Conservation (phyloP, 2,113 vertebrate genomes). For the Neotoma lepida region DNA sequence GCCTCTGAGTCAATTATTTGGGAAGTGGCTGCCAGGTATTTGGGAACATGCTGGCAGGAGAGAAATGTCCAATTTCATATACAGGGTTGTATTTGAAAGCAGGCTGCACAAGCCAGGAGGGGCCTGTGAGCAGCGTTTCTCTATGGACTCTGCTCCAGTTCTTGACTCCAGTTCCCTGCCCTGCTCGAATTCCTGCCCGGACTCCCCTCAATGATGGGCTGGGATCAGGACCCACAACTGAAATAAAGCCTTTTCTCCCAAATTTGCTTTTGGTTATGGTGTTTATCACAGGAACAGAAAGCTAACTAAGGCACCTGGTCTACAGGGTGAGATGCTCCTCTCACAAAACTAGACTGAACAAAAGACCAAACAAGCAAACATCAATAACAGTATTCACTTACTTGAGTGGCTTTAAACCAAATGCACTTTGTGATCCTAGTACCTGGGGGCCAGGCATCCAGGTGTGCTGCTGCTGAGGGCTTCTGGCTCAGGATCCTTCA, state of each 20-base stretch:
- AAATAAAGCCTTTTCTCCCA: not conserved
- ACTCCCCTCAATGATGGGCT: not conserved
- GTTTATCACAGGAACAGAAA: not conserved
- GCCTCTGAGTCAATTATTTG: too few relatives aligned
- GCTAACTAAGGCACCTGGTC: not conserved
- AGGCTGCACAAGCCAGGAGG: not conserved
- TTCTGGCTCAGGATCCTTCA: not conserved
- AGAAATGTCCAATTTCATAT: too few relatives aligned
- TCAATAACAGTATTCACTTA: not conserved
- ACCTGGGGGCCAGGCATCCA: not conserved
- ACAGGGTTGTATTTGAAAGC: not conserved
- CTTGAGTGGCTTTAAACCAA: not conserved
- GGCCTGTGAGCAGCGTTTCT: not conserved
- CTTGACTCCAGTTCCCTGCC: not conserved
- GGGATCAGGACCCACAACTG: not conserved
- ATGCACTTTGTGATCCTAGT: not conserved
- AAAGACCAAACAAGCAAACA: not conserved
- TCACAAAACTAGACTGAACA: not conserved
- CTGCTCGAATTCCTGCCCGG: too few relatives aligned
- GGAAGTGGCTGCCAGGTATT: too few relatives aligned
- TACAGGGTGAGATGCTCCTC: not conserved
- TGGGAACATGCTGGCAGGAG: too few relatives aligned
- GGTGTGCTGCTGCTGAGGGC: not conserved
- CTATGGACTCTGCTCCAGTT: not conserved
- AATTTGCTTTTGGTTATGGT: not conserved